Evolutionary conservation across 2,888 invertebrate species (phyloP).

Genomic region (Nemoura dubitans): DNA sequence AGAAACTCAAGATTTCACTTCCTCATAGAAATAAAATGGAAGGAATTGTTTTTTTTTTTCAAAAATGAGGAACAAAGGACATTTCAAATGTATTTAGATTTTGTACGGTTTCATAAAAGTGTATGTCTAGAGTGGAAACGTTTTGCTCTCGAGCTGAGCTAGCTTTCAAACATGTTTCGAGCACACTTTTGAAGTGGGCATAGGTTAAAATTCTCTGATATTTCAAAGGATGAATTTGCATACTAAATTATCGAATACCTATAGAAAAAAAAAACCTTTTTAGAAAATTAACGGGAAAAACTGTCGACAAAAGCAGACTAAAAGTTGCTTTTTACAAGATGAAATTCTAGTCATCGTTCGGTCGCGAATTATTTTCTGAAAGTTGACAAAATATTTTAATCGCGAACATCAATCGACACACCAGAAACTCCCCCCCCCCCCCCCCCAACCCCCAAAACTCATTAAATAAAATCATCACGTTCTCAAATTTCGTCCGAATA

Average conservation of each 20-base stretch:
- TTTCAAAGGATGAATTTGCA: neutral
- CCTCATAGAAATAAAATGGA: no score
- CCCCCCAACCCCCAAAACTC: neutral
- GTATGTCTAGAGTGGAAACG: no score
- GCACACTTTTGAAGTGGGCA: neutral
- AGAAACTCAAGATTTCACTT: no score
- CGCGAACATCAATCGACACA: neutral
- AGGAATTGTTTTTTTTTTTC: no score
- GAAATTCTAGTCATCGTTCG: neutral
- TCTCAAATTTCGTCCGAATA: neutral
- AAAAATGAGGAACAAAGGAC: no score
- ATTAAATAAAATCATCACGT: neutral
- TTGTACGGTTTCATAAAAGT: no score
- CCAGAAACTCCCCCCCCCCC: neutral
- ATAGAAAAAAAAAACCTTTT: neutral
- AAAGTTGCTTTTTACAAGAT: neutral
- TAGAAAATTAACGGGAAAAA: neutral
- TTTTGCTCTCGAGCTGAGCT: no score
- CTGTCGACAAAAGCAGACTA: neutral
- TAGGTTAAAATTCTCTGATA: neutral
- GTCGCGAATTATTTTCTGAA: neutral
- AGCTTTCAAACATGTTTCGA: neutral
- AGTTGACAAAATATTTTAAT: constrained; percentile 7
- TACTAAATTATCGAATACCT: neutral
- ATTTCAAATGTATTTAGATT: no score